phyloP scores from a whole-genome alignment of 2,888 invertebrate genomes.

The Augochlorella aurata region DNA sequence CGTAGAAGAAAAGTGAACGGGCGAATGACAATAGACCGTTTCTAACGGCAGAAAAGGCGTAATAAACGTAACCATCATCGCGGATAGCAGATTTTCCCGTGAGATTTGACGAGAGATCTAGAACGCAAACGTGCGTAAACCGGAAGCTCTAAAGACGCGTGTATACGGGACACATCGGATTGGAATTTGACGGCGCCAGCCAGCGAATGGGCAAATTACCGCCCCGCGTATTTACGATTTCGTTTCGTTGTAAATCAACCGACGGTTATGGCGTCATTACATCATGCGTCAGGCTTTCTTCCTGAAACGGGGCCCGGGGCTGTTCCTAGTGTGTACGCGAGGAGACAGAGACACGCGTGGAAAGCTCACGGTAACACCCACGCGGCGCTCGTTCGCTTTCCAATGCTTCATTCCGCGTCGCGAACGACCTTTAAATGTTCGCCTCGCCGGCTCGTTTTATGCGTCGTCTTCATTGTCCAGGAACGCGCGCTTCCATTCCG shows the following conservation, averaged over 20 bases:
- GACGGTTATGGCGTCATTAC: conserved; percentile 69
- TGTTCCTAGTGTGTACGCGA: conserved; percentile 20
- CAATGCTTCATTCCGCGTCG: conserved; percentile 61
- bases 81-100: not conserved
- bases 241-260: conserved; percentile 66
- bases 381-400: conserved; percentile 64
- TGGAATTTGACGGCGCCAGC: conserved; percentile 21
- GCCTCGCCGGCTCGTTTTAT: conserved; percentile 46
- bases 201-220: conserved; percentile 22
- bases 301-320: conserved; percentile 20
- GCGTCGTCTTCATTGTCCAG: conserved; percentile 52
- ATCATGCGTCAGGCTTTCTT: conserved; percentile 63
- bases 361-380: conserved; percentile 68
- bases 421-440: conserved; percentile 68
- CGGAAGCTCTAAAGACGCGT: conserved; percentile 29
- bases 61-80: not conserved
- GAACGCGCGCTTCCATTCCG: conserved; percentile 39
- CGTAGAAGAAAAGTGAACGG: not conserved
- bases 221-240: conserved; percentile 32
- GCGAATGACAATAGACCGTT: not conserved
- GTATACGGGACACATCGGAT: conserved; percentile 18
- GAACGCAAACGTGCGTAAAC: conserved; percentile 4
- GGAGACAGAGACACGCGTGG: conserved; percentile 9
- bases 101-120: not conserved
- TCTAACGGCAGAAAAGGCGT: not conserved